A percentile compares a stretch with the other conserved stretches of the same genome.
phyloP scores from a whole-genome alignment of 2,113 vertebrate genomes.

The Siphamia tubifer region DNA sequence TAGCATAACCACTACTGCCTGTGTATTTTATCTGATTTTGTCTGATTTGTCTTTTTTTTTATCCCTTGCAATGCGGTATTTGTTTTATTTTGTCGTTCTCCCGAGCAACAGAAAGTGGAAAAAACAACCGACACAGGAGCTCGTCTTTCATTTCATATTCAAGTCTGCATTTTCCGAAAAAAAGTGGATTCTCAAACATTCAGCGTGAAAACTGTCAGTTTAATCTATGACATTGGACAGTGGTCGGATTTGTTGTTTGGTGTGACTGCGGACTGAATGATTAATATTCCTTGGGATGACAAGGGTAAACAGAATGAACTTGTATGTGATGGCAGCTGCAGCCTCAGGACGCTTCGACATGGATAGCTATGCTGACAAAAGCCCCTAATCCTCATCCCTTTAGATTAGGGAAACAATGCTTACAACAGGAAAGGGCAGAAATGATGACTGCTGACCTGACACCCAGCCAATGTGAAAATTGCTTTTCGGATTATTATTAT shows the following conservation, averaged over 20 bases:
- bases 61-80: background rate
- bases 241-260: conserved; percentile 35
- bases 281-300: conserved; percentile 51
- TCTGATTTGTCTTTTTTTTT: too few species aligned
- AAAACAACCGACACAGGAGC: background rate
- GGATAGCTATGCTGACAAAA: conserved; percentile 51
- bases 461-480: conserved; percentile 42
- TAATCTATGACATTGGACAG: background rate
- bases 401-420: conserved; percentile 61
- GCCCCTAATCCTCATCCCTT: conserved; percentile 63
- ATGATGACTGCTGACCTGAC: conserved; percentile 53
- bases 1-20: too few species aligned
- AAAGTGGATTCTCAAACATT: conserved; percentile 20
- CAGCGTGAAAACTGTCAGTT: background rate
- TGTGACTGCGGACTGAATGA: conserved; percentile 6
- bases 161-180: background rate
- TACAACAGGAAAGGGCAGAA: conserved; percentile 42
- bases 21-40: too few species aligned
- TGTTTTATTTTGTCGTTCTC: background rate
- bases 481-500: conserved; percentile 45
- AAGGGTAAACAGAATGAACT: conserved; percentile 61
- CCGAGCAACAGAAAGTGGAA: background rate
- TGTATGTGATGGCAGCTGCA: conserved; percentile 42
- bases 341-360: conserved; percentile 45
- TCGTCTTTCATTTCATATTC: background rate